Evolutionary conservation across 2,797 vertebrate genomes (phyloP).

Genomic region (Notolepis coatsorum): DNA sequence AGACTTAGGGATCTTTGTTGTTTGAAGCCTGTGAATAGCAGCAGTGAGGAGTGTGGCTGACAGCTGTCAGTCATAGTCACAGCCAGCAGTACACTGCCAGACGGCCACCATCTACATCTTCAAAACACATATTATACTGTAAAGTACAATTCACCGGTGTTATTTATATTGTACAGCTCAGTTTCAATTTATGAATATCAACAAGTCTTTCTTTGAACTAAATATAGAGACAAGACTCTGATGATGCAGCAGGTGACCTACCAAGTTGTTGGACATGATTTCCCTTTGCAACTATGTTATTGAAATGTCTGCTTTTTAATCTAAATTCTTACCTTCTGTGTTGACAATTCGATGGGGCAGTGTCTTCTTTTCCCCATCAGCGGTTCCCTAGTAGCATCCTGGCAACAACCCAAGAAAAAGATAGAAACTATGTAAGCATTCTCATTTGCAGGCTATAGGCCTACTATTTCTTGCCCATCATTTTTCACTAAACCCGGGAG

Average conservation of each 20-base stretch:
- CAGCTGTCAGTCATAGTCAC: conserved; percentile 72
- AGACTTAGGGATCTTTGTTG: not conserved
- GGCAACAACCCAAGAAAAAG: conserved; percentile 50
- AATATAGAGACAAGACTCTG: too few species aligned
- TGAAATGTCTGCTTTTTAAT: not conserved
- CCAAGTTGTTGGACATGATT: too few species aligned
- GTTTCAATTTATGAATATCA: too few species aligned
- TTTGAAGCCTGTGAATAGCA: conserved; percentile 32
- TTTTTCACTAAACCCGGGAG: too few species aligned
- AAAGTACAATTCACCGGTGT: too few species aligned
- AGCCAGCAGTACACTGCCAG: conserved; percentile 83
- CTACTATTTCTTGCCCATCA: not conserved
- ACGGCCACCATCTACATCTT: conserved; percentile 53
- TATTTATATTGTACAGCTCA: too few species aligned
- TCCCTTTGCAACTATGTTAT: too few species aligned
- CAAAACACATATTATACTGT: too few species aligned
- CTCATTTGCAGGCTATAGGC: not conserved
- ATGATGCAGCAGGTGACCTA: too few species aligned
- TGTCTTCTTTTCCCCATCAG: conserved; percentile 50
- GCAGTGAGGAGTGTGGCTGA: conserved; percentile 77
- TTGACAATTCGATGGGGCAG: conserved; percentile 22
- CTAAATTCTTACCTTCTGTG: conserved; percentile 44
- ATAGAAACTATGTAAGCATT: not conserved
- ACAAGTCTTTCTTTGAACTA: too few species aligned
- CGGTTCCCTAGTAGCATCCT: conserved; percentile 41